phyloP scores from a whole-genome alignment of 2,888 invertebrate species.

The Phorcus lineatus region DNA sequence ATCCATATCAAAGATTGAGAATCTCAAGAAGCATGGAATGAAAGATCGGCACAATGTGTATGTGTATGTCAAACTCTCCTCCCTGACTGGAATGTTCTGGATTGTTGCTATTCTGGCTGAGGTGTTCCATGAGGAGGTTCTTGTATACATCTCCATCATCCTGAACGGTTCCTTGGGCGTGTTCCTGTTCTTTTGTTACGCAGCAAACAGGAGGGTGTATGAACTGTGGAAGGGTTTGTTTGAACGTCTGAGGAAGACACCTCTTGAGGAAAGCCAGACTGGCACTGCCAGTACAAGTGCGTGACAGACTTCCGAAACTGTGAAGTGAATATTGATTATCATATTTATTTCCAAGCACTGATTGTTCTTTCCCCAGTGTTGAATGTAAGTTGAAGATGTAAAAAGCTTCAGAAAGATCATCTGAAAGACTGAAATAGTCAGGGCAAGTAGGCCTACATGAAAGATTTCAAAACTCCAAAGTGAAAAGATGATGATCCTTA shows the following conservation, averaged over 20 bases:
- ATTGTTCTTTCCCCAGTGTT: no score
- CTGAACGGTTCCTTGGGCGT: conserved; percentile 57
- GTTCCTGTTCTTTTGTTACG: conserved; percentile 54
- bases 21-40: conserved; percentile 27
- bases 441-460: no score
- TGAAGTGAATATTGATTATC: no score
- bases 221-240: conserved; percentile 40
- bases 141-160: conserved; percentile 49
- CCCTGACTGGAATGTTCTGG: conserved; percentile 61
- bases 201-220: conserved; percentile 47
- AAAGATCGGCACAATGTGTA: conserved; percentile 44
- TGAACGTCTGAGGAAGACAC: neutral
- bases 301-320: neutral
- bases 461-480: no score
- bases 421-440: no score
- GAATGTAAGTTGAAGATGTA: no score
- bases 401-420: no score
- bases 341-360: no score
- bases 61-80: conserved; percentile 54
- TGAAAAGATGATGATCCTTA: no score
- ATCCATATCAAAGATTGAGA: conserved; percentile 38
- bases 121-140: conserved; percentile 42
- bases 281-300: conserved; percentile 3
- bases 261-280: neutral
- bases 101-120: conserved; percentile 54